Conservation (phyloP, 1,140 invertebrate species). For the Drosophila littoralis region DNA sequence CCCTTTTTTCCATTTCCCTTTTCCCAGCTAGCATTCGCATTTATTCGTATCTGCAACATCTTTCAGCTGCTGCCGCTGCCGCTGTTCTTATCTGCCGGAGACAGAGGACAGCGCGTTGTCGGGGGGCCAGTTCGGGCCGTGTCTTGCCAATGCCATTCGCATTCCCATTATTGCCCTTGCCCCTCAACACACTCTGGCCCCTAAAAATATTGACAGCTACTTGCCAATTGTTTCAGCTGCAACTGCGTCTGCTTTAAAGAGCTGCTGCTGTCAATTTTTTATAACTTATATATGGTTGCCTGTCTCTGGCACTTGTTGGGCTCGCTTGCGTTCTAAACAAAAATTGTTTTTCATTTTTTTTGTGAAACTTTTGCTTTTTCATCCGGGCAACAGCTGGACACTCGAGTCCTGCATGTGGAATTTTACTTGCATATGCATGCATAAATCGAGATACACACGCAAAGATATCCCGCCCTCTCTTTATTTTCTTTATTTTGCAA, state of each 20-base stretch:
- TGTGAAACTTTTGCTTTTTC: background rate
- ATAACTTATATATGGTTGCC: slow-evolving; percentile 50
- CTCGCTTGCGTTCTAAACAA: slow-evolving; percentile 57
- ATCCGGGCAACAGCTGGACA: slow-evolving; percentile 22
- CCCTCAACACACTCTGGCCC: background rate
- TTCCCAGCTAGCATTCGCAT: background rate
- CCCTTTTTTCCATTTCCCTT: background rate
- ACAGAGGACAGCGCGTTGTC: slow-evolving; percentile 57
- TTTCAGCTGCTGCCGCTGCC: slow-evolving; percentile 20
- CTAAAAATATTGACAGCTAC: slow-evolving; percentile 80
- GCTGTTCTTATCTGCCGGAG: slow-evolving; percentile 66
- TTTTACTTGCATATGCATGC: slow-evolving; percentile 44
- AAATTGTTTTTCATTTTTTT: slow-evolving; percentile 47
- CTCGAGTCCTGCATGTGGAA: slow-evolving; percentile 9
- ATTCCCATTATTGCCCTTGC: background rate
- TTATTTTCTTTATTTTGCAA: slow-evolving; percentile 41
- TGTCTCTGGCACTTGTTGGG: slow-evolving; percentile 26
- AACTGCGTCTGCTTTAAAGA: slow-evolving; percentile 34
- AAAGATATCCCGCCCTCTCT: slow-evolving; percentile 8
- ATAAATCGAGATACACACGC: slow-evolving; percentile 47
- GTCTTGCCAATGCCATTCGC: slow-evolving; percentile 22
- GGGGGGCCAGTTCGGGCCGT: slow-evolving; percentile 50
- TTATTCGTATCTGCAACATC: slow-evolving; percentile 37
- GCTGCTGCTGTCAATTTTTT: slow-evolving; percentile 55
- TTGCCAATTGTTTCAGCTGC: slow-evolving; percentile 70